These are phyloP conservation scores for Thermophis baileyi DNA, from an alignment of 2,113 vertebrate genomes.

Conservation along the genomic window DNA sequence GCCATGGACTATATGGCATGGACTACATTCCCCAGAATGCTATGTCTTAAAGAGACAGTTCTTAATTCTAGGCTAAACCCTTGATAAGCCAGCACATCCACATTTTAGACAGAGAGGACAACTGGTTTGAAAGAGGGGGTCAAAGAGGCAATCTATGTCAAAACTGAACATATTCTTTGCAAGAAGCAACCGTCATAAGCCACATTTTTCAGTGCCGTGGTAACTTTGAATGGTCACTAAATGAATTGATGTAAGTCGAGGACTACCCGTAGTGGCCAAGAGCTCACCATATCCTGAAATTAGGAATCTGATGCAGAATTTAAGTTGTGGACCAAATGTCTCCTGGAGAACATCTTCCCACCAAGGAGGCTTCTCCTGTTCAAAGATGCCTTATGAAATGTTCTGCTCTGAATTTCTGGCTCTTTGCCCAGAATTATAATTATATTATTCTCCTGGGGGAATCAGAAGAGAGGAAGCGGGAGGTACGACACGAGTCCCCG, in stretches of 20 bases:
- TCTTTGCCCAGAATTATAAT: not conserved
- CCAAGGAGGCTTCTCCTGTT: not conserved
- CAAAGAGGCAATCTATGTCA: no score
- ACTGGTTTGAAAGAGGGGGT: no score
- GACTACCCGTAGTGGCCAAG: not conserved
- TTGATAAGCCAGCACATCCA: no score
- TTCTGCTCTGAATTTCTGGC: not conserved
- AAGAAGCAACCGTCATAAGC: not conserved
- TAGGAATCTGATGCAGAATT: no score
- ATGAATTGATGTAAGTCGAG: not conserved
- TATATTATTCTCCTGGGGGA: not conserved
- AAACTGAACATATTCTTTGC: not conserved
- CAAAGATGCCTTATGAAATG: not conserved
- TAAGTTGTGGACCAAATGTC: no score
- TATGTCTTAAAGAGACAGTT: no score
- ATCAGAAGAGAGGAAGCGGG: not conserved
- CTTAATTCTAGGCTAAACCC: no score
- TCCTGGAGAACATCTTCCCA: not conserved
- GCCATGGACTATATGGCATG: no score
- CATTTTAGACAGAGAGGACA: no score
- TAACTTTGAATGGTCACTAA: not conserved
- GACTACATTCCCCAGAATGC: no score
- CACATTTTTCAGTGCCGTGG: not conserved
- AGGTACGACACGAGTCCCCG: not conserved
- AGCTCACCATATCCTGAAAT: not conserved